Evolutionary conservation across 1,140 invertebrate species (phyloP).

Genomic region (Thaumetopoea pityocampa): DNA sequence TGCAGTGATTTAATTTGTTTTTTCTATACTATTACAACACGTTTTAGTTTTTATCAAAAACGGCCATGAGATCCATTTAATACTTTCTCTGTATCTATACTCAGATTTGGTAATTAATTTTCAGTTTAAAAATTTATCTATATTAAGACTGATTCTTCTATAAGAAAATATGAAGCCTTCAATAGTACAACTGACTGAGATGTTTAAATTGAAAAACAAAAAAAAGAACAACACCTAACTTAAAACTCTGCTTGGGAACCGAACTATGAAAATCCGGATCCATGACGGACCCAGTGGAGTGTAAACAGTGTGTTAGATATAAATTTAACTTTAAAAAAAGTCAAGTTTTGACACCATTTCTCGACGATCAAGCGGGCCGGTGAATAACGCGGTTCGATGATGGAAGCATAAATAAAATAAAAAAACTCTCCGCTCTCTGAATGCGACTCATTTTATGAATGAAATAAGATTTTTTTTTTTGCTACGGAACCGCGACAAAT

Average conservation of each 20-base stretch:
- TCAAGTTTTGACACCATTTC: conserved; percentile 59
- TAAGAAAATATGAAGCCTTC: no score
- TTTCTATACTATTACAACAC: no score
- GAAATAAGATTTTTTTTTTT: conserved; percentile 73
- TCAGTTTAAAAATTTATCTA: no score
- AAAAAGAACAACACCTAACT: conserved; percentile 4
- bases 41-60: no score
- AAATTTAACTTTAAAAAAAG: conserved; percentile 37
- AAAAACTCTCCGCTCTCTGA: conserved; percentile 51
- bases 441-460: conserved; percentile 73
- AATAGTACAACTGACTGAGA: no score
- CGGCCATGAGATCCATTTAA: no score
- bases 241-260: conserved; percentile 15
- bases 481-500: conserved; percentile 63
- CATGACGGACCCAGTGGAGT: conserved; percentile 48
- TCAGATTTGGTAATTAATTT: no score
- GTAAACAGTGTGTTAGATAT: conserved; percentile 64
- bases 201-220: conserved; percentile 1
- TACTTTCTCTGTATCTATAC: no score
- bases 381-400: conserved; percentile 30
- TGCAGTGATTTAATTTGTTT: no score
- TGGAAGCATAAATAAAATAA: conserved; percentile 24
- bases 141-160: no score
- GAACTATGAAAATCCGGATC: conserved; percentile 18
- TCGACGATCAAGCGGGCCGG: conserved; percentile 53